phyloP scores from a whole-genome alignment of 2,888 invertebrate genomes.

The Notocelia uddmanniana region DNA sequence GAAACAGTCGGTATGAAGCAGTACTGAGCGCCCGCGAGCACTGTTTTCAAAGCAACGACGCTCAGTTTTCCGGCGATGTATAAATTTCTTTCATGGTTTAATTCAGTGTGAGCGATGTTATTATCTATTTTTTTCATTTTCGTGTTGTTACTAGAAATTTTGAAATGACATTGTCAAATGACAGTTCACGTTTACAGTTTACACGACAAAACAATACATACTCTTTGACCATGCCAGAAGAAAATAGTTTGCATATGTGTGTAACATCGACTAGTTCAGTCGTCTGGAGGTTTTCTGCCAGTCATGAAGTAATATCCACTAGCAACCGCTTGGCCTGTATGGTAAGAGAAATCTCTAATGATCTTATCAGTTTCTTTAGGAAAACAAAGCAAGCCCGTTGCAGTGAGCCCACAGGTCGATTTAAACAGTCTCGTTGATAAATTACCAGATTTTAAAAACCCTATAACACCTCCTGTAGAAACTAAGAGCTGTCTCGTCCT shows the following conservation, averaged over 20 bases:
- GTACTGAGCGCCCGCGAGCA: not conserved
- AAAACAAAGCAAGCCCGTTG: constrained; percentile 18
- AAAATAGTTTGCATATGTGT: not conserved
- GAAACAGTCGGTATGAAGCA: constrained; percentile 1
- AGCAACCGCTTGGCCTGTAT: not conserved
- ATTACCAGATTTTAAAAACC: constrained; percentile 7
- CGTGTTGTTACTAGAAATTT: not conserved
- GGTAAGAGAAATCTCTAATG: not conserved
- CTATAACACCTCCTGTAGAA: not conserved
- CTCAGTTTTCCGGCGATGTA: not conserved
- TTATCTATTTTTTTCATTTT: constrained; percentile 22
- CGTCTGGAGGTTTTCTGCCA: not conserved
- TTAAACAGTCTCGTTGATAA: not conserved
- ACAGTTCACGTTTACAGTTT: not conserved
- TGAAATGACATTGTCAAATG: constrained; percentile 6
- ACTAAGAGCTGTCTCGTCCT: not conserved
- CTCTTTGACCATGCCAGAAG: not conserved
- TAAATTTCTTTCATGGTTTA: not conserved
- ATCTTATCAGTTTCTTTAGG: constrained; percentile 16
- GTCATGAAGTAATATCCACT: not conserved
- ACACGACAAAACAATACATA: not conserved
- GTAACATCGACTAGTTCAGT: not conserved
- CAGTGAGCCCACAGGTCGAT: not conserved
- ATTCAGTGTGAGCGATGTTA: not conserved
- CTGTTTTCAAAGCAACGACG: not conserved